Base-by-base conservation (phyloP, 2,113 vertebrate species). In the Acanthisitta chloris region DNA sequence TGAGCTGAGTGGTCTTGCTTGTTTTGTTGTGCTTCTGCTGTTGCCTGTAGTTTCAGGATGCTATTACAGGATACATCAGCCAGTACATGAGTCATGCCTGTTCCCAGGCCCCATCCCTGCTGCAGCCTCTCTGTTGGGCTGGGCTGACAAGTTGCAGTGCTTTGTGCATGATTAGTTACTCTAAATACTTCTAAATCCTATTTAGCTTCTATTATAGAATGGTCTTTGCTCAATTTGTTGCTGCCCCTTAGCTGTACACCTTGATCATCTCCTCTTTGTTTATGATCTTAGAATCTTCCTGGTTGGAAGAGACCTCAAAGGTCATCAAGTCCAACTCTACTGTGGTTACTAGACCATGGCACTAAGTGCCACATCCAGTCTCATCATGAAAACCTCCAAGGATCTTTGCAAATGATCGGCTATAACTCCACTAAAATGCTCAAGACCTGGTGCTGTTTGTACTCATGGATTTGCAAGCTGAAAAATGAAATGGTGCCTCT, bases 1-100 rank as follows among this genome's bases (percentile, higher is more conserved):
- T 95, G 84, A 84, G 51, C 58, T 42, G 76, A 74, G 76, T 29
- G 17, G 24, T 59, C 51, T 83, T 93, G 52, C 59, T 85, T 83
- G 43, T 92, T 95, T 74, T 80, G 66, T 74, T 95, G 85, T 90
- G 80, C 20, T 86, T 94, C 55, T 88, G 84, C 57, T 65, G 46
- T 76, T 93, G 72, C 66, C 38, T 48, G 51, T 83, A 42, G n/a
- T 93, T 96, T 59, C 25, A 46, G 70, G 72, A 67, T 82, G 40
- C 40, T 79, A 52, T 64, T 67, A 48, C 12, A 65, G 28, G 33
- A 29, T 36, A 26, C 21, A 31, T 83, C 51, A 57, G 31, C n/a
- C 18, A 42, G 25, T 34, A n/a, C 7, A 4, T 36, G 73, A 84
- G 42, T 94, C 40, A 31, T 66, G 34, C 25, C n/a, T 52, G 4